Evolutionary conservation across 2,797 vertebrate species (phyloP).

Genomic region (Uromys caudimaculatus): DNA sequence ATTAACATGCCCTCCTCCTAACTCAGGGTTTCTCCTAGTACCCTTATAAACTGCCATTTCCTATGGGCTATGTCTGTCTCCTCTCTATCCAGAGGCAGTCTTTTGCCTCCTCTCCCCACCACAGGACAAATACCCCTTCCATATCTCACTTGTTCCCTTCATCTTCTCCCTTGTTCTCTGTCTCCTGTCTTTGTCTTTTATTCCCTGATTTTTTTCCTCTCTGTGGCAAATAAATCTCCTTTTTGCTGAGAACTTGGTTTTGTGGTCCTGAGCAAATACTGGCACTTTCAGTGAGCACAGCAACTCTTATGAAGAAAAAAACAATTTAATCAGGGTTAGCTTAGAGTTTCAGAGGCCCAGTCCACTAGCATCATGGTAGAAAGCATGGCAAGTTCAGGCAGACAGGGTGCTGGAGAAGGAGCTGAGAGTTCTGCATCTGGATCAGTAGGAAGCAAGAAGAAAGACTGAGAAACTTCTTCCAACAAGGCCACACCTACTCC

Average conservation of each 20-base stretch:
- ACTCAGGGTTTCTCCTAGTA: neutral
- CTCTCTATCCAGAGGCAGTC: neutral
- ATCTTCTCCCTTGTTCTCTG: neutral
- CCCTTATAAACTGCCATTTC: neutral
- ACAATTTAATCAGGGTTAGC: neutral
- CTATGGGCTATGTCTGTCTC: neutral
- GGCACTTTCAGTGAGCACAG: neutral
- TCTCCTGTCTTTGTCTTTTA: neutral
- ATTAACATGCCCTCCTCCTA: neutral
- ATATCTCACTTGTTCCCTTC: neutral
- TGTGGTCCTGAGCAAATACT: neutral
- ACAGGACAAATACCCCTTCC: neutral
- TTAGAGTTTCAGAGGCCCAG: neutral
- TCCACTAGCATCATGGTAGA: neutral
- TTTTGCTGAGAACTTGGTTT: neutral
- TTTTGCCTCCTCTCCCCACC: neutral
- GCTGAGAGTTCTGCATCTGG: neutral
- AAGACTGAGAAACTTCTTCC: neutral
- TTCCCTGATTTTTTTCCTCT: neutral
- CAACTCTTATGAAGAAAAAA: neutral
- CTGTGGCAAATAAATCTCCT: neutral
- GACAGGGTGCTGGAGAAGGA: neutral
- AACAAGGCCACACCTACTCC: no score
- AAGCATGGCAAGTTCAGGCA: neutral
- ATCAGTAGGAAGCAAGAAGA: neutral